Base-by-base conservation (phyloP, 2,113 vertebrate genomes). In the Etia nguti region DNA sequence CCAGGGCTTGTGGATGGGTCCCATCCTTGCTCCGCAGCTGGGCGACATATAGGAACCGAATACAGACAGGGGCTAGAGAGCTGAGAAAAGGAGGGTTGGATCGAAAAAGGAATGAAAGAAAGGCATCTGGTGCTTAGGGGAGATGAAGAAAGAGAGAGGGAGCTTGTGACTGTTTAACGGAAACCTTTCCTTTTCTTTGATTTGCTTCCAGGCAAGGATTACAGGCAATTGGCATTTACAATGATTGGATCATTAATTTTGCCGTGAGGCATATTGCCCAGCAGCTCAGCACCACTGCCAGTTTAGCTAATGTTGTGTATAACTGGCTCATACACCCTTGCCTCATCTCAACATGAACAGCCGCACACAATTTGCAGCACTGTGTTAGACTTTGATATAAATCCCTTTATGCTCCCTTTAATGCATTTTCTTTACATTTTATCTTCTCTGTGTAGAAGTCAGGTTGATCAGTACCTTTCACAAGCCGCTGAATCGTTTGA, bases 101-200 rank as follows among this genome's bases (percentile, higher is more conserved):
- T 94, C 88, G 88, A 93, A 93, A 94, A 92, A 91, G 92, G 89
- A 93, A 92, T 97, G 95, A 96, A 96, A 95, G 93, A 97, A 97
- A 97, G 97, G 97, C 98, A 98, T 99, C 98, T 99, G 98, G 97
- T 98, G 97, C 97, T 94, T 90, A 62, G 85, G 83, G 83, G 92
- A 92, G 92, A 89, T 54, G 89, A 93, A 94, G 93, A 92, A 89
- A 90, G 83, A 91, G 94, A 93, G 92, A 89, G 93, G 92, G 94
- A 94, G 95, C 95, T 96, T 97, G 96, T 96, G 96, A 96, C 96
- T 96, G 95, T 97, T 96, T 95, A 96, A 96, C 90, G 92, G 96
- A 96, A 96, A 96, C 95, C 96, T 96, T 96, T 96, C 94, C 93
- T 95, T 95, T 92, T 93, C 95, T 97, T 96, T 96, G 95, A 96